Evolutionary conservation across 2,797 vertebrate species (phyloP), one percentile per base, ranked within the genome.

Genomic region (Sebastes hubbsi): DNA sequence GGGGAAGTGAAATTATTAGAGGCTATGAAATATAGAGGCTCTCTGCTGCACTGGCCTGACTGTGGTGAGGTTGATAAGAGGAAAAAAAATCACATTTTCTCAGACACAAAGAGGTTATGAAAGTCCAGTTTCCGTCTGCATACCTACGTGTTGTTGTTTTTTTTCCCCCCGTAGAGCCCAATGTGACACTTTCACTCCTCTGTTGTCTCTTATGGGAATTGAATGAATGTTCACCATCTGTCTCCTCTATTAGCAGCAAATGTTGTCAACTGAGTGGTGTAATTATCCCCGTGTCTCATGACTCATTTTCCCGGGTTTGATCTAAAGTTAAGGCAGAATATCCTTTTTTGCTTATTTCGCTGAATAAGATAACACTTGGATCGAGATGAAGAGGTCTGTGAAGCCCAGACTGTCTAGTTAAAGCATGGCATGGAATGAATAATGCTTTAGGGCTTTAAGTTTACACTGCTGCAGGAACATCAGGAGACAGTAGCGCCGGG

Each of bases 241-340:
- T 91, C 83, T 85, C 86, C 82, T 85, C 88, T 89, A 90, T 93
- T 89, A 88, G 73, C 69, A 36, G 69, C n/a, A 68, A 87, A 83
- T 83, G 77, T 75, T 85, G 77, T 91, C 87, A 91, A 63, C 82
- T 83, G 82, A 86, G 73, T 78, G 83, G 61, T 82, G 81, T 87
- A 85, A 90, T 93, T 92, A 89, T 88, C 87, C 87, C 78, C 0
- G 27, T 14, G 75, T 91, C 86, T 90, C 86, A 86, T 84, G 85
- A 90, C 81, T 90, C 82, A 87, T 87, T 90, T 90, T 88, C 80
- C 75, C 71, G 64, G 64, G 81, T 92, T 92, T 84, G 87, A 93
- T 89, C 79, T 81, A 14, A 90, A 91, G 85, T 89, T 87, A 82
- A 91, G 80, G 78, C 80, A 82, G 81, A 90, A 80, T 86, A 78